Base-by-base conservation (phyloP, 2,888 invertebrate species). In the Lumbricus terrestris region DNA sequence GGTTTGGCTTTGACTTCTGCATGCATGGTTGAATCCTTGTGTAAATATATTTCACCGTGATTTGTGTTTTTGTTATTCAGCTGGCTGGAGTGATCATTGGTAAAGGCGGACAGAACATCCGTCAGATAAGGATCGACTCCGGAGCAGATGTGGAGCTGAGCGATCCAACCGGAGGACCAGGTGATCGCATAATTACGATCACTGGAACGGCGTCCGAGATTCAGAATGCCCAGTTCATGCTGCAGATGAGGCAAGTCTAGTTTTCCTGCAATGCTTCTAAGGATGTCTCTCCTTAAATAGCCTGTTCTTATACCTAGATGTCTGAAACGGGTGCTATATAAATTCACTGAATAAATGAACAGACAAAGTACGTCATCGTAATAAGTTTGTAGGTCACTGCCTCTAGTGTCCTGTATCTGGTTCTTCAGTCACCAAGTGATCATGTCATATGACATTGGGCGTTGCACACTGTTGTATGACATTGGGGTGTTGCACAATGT, bases 71-170 rank as follows among this genome's bases (percentile, higher is more conserved):
- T 23, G 20, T 47, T 47, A n/a, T 47, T 85, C 85, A 98, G 98
- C 96, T 98, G 95, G 99, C 99, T 93, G 99, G 99, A 92, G 99
- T 99, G 92, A 99, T 99, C 94, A 99, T 99, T 95, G 99, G 99
- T 93, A 98, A 98, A 95, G 98, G 98, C 89, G 99, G 99, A 40
- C 97, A 97, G 85, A 97, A 99, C 93, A 99, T 99, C 94, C 97
- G 98, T 93, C 98, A 98, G 95, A 99, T 99, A 93, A 97, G 99
- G 92, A 97, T 97, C 92, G 98, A 99, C 95, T 98, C 98, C 92
- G 98, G 98, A 94, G 99, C 99, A 90, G 97, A 97, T 93, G 98
- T 99, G 93, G 98, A 98, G 93, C 99, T 99, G 94, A 98, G 98
- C 94, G 98, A 98, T 95, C 98, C 98, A 34, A 96, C 88, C 3